Conservation (phyloP, 2,888 invertebrate genomes). For the Disparrhopalites patrizii region DNA sequence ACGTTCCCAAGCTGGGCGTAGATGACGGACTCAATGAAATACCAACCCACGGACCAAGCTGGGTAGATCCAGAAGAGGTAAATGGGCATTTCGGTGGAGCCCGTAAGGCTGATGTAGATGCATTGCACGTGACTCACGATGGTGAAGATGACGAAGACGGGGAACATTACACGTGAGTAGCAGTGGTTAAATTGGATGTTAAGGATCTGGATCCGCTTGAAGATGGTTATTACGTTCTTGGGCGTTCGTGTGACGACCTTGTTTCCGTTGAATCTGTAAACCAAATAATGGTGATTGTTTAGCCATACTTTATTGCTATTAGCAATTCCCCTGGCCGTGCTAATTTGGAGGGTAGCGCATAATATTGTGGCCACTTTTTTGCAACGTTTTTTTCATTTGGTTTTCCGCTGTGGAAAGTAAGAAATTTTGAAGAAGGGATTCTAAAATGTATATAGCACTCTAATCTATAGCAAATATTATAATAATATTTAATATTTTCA, state of each 20-base stretch:
- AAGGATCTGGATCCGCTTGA: background rate
- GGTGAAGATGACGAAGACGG: background rate
- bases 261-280: background rate
- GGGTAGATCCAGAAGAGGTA: background rate
- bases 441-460: too few relatives aligned
- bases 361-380: too few relatives aligned
- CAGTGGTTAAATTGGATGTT: background rate
- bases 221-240: background rate
- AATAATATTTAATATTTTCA: too few relatives aligned
- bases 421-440: too few relatives aligned
- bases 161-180: background rate
- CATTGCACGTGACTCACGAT: background rate
- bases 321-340: too few relatives aligned
- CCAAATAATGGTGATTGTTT: too few relatives aligned
- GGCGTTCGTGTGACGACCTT: background rate
- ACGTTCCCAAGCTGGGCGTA: conserved; percentile 1
- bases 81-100: background rate
- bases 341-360: too few relatives aligned
- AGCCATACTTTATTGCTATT: too few relatives aligned
- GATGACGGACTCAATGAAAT: background rate
- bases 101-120: background rate
- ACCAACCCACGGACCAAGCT: background rate
- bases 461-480: too few relatives aligned
- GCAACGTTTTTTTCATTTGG: too few relatives aligned
- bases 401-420: too few relatives aligned